Base-by-base conservation (phyloP, 23 tunicate species). In the Ciona savignyi region DNA sequence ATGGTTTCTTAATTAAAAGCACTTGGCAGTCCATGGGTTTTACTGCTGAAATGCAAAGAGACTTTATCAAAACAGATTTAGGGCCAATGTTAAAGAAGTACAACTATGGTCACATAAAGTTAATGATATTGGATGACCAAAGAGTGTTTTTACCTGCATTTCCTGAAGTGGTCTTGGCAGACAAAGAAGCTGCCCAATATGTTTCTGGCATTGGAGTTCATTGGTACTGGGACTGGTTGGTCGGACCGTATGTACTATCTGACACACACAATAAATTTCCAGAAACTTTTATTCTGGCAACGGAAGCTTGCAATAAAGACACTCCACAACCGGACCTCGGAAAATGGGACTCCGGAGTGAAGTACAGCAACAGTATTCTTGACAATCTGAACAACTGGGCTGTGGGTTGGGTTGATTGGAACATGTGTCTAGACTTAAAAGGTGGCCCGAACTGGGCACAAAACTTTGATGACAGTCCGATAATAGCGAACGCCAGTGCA, bases 381-480 rank as follows among this genome's bases (percentile, higher is more conserved):
- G 96, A 95, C 68, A 88, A 88, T 30, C 70, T 95, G 3, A 83
- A 88, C 35, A 80, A 88, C 63, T 88, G 88, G 87, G 84, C 85
- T 4, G 68, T 73, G 2, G 93, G 96, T 29, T 95, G 99, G 99
- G 93, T 95, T 22, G 99, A 95, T 72, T 95, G 99, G 99, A 95
- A 95, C 65, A 75, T 95, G 75, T 77, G 83, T 67, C 84, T 95
- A 51, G 56, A 95, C 72, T 31, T 88, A 30, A 32, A 75, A 60
- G 99, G 99, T 28, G 99, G 99, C 21, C 99, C 99, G 24, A 95
- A 89, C 60, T 95, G 99, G 99, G 99, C 89, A 22, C 67, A 85
- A 24, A 95, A 95, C 48, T 90, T 63, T 95, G 96, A 90, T 51
- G 80, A 89, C 74, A 90, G 96, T 56, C 93, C 96, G 1, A 84